phyloP scores from a whole-genome alignment of 2,888 invertebrate species.

The Orthosia gothica region DNA sequence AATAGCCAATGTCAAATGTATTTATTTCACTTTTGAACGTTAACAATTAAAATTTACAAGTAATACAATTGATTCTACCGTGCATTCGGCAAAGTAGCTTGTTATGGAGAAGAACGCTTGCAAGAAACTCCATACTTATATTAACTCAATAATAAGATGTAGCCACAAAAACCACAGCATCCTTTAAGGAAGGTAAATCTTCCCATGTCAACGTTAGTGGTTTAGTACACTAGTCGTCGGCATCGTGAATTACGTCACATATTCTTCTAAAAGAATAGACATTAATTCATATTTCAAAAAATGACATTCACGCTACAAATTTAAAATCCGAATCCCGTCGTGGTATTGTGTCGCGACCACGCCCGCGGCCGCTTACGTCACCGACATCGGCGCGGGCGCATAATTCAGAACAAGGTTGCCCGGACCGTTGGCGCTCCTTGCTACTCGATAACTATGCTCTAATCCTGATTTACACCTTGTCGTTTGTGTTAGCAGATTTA shows the following conservation, averaged over 20 bases:
- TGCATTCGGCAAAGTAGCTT: no score
- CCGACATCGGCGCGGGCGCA: slow-evolving; percentile 53
- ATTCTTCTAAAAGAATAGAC: neutral
- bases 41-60: no score
- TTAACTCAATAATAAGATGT: no score
- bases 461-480: slow-evolving; percentile 56
- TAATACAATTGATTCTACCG: no score
- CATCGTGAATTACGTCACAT: neutral
- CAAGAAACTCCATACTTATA: no score
- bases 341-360: slow-evolving; percentile 53
- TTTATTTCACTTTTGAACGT: no score
- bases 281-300: slow-evolving; percentile 1
- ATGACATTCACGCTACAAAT: slow-evolving; percentile 2
- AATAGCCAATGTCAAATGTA: no score
- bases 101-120: no score
- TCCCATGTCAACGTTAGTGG: no score
- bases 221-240: no score
- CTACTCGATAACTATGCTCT: slow-evolving; percentile 51
- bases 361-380: slow-evolving; percentile 70
- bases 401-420: slow-evolving; percentile 72
- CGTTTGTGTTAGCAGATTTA: slow-evolving; percentile 28
- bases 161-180: no score
- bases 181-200: neutral
- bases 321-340: slow-evolving; percentile 23
- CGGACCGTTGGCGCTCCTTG: slow-evolving; percentile 56